Conservation (phyloP, 2,797 vertebrate species). For the Rhinogobio ventralis region DNA sequence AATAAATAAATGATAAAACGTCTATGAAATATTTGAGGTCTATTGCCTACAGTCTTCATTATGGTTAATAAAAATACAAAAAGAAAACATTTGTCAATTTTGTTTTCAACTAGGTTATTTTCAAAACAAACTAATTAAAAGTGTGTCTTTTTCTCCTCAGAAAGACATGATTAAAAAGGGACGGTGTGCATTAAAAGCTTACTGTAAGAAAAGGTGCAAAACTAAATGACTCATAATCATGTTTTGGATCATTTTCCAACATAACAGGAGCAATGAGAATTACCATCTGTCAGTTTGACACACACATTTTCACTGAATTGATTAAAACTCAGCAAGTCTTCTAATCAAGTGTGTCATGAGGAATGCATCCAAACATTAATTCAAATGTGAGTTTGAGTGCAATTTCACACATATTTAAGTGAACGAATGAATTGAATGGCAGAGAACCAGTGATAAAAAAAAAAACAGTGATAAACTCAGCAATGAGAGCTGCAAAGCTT, state of each 20-base stretch:
- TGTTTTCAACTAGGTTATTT: not conserved
- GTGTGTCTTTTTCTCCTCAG: not conserved
- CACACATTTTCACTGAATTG: conserved; percentile 35
- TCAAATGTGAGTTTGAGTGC: not conserved
- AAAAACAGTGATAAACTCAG: not conserved
- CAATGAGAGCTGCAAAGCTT: not conserved
- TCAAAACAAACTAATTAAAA: conserved; percentile 30
- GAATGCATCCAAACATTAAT: conserved; percentile 16
- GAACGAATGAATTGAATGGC: not conserved
- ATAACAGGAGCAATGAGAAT: conserved; percentile 29
- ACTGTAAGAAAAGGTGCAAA: conserved; percentile 35
- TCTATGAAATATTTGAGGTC: not conserved
- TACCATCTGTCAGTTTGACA: conserved; percentile 45
- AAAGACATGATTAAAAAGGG: not conserved
- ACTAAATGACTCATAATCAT: conserved; percentile 13
- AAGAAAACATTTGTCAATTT: not conserved
- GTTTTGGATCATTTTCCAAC: conserved; percentile 29
- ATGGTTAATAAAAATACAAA: not conserved
- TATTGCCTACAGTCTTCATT: not conserved
- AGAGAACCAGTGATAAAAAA: not conserved
- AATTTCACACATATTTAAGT: conserved; percentile 30
- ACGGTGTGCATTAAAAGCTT: conserved; percentile 4
- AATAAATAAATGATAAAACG: not conserved
- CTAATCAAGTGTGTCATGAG: conserved; percentile 19
- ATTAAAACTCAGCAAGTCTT: conserved; percentile 42